A percentile compares a stretch with the other conserved stretches of the same genome.
These are phyloP conservation scores for Steinernema feltiae DNA, from an alignment of 1,140 invertebrate genomes.

Conservation along the genomic window DNA sequence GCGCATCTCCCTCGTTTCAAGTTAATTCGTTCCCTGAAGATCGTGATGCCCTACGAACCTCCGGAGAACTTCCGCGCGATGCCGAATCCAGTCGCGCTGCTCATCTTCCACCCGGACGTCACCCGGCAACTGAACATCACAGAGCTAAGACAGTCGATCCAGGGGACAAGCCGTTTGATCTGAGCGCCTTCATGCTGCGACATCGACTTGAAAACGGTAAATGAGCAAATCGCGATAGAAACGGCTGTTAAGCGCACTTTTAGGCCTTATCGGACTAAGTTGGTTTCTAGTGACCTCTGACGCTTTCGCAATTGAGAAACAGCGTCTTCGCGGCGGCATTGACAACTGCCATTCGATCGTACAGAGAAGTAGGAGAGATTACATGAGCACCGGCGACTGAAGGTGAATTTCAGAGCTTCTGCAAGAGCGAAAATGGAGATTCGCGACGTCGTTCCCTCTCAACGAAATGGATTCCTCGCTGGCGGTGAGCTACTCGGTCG, in stretches of 20 bases:
- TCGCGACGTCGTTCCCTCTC: constrained; percentile 39
- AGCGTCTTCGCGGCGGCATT: constrained; percentile 43
- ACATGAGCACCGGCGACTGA: background rate
- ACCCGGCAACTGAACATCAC: background rate
- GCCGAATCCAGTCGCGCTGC: constrained; percentile 48
- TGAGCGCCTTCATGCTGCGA: constrained; percentile 46
- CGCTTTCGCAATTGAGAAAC: constrained; percentile 53
- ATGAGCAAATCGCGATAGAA: background rate
- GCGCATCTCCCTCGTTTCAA: background rate
- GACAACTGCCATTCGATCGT: constrained; percentile 55
- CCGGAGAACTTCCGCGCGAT: constrained; percentile 50
- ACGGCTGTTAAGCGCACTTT: constrained; percentile 11
- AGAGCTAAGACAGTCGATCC: background rate
- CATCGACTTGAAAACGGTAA: constrained; percentile 45
- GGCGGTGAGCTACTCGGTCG: constrained; percentile 31
- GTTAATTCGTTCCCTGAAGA: constrained; percentile 18
- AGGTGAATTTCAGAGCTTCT: constrained; percentile 36
- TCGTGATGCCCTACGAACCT: constrained; percentile 37
- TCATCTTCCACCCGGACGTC: constrained; percentile 40
- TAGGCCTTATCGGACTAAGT: constrained; percentile 51
- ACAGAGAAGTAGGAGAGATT: constrained; percentile 40
- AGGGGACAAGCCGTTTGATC: constrained; percentile 38
- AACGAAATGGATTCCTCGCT: constrained; percentile 38
- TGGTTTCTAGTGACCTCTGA: constrained; percentile 46
- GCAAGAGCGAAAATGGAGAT: constrained; percentile 37